Percentiles rank a stretch among this genome's conserved stretches.
Evolutionary conservation across 2,888 invertebrate genomes (phyloP).

Genomic region (Trichopoda pennipes): DNA sequence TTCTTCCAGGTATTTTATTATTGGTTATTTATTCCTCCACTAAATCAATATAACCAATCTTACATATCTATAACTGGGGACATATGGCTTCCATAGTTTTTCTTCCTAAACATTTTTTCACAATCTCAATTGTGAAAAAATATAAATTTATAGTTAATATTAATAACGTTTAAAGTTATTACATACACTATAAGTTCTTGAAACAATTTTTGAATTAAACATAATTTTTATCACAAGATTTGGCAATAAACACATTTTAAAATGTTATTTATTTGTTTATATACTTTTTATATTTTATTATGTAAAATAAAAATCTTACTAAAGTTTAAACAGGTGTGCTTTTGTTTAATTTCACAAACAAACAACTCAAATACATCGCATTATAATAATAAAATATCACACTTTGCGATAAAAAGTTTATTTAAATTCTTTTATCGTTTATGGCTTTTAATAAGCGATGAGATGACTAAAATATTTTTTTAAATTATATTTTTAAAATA

Average conservation of each 20-base stretch:
- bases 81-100: too few relatives aligned
- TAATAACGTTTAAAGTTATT: too few relatives aligned
- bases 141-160: too few relatives aligned
- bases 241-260: constrained; percentile 5
- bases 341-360: constrained; percentile 46
- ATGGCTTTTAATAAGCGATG: background rate
- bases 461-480: background rate
- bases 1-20: too few relatives aligned
- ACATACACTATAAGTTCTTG: too few relatives aligned
- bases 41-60: too few relatives aligned
- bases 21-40: too few relatives aligned
- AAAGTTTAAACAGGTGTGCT: constrained; percentile 67
- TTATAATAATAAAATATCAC: constrained; percentile 53
- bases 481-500: constrained; percentile 15
- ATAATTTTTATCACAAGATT: background rate
- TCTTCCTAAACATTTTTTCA: too few relatives aligned
- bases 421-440: constrained; percentile 12
- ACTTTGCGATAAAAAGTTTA: constrained; percentile 39
- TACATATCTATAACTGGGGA: too few relatives aligned
- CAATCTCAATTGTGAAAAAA: too few relatives aligned
- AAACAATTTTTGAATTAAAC: too few relatives aligned
- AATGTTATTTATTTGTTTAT: background rate
- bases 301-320: constrained; percentile 50
- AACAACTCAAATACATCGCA: constrained; percentile 34
- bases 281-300: constrained; percentile 30